A percentile compares a stretch with the other conserved stretches of the same genome.
These are phyloP conservation scores for Drosophila hamatofila DNA, from an alignment of 2,888 invertebrate species.

Conservation along the genomic window DNA sequence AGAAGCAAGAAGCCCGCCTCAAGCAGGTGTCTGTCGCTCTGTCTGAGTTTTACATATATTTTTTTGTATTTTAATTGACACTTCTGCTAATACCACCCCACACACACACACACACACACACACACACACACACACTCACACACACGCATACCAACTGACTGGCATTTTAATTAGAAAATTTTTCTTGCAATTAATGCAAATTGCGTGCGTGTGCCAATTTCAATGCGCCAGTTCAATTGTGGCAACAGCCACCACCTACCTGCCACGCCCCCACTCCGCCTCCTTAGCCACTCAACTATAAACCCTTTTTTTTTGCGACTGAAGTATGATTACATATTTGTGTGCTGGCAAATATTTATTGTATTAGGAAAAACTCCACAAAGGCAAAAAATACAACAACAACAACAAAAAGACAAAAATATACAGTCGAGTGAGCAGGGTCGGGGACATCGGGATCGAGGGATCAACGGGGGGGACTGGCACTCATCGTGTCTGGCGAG, in stretches of 20 bases:
- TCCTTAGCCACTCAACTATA: not conserved
- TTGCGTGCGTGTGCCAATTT: conserved; percentile 82
- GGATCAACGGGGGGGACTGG: not conserved
- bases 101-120: conserved; percentile 13
- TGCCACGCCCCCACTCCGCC: conserved; percentile 1
- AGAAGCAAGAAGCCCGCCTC: conserved; percentile 53
- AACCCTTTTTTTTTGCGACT: conserved; percentile 57
- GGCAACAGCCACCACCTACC: conserved; percentile 28
- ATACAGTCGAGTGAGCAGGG: conserved; percentile 22
- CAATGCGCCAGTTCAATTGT: conserved; percentile 72
- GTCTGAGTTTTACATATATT: conserved; percentile 13
- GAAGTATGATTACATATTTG: conserved; percentile 79
- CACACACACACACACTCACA: conserved; percentile 13
- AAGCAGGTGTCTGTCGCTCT: conserved; percentile 38
- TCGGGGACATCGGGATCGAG: no score
- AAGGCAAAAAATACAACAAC: conserved; percentile 30
- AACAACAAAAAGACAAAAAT: conserved; percentile 15
- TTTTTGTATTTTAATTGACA: conserved; percentile 78
- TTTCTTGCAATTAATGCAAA: conserved; percentile 81
- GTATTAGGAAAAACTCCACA: conserved; percentile 68
- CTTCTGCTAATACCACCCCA: conserved; percentile 76
- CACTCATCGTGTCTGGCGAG: conserved; percentile 58
- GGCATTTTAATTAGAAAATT: conserved; percentile 83
- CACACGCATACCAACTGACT: conserved; percentile 62
- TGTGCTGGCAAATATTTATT: conserved; percentile 78